phyloP scores from a whole-genome alignment of 2,113 vertebrate genomes.

The Limanda limanda region DNA sequence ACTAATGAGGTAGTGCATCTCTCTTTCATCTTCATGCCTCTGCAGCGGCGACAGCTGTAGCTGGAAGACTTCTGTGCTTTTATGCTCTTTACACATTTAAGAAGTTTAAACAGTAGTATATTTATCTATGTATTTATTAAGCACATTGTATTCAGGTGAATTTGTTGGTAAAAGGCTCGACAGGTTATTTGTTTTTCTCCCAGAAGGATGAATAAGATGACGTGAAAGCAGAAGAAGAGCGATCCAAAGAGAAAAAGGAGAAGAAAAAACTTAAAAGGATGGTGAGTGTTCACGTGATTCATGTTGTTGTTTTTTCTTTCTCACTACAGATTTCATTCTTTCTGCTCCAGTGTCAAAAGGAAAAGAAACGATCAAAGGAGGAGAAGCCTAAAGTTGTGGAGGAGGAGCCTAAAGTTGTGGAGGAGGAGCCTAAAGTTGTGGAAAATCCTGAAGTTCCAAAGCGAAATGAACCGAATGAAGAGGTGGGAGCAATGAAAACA shows the following conservation, averaged over 20 bases:
- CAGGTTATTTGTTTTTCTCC: not conserved
- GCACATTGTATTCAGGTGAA: no score
- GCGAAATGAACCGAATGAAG: slow-evolving; percentile 4
- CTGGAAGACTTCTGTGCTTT: no score
- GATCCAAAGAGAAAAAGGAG: slow-evolving; percentile 70
- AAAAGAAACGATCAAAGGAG: slow-evolving; percentile 77
- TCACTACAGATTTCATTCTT: not conserved
- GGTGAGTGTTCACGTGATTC: slow-evolving; percentile 55
- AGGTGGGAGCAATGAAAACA: slow-evolving; percentile 33
- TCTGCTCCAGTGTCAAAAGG: slow-evolving; percentile 78
- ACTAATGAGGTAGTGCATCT: slow-evolving; percentile 69
- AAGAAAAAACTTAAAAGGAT: slow-evolving; percentile 82
- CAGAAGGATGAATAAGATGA: slow-evolving; percentile 76
- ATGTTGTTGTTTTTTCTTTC: not conserved
- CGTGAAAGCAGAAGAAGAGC: slow-evolving; percentile 76
- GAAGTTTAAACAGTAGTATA: no score
- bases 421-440: slow-evolving; percentile 17
- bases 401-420: not conserved
- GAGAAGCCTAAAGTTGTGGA: no score
- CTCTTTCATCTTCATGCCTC: no score
- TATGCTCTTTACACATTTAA: no score
- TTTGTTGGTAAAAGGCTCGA: no score
- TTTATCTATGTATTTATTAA: no score
- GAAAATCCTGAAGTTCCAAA: slow-evolving; percentile 16
- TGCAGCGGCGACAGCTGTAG: no score